Evolutionary conservation across 2,113 vertebrate species (phyloP), one percentile per base, ranked within the genome.

Genomic region (Telmatochromis sp.): DNA sequence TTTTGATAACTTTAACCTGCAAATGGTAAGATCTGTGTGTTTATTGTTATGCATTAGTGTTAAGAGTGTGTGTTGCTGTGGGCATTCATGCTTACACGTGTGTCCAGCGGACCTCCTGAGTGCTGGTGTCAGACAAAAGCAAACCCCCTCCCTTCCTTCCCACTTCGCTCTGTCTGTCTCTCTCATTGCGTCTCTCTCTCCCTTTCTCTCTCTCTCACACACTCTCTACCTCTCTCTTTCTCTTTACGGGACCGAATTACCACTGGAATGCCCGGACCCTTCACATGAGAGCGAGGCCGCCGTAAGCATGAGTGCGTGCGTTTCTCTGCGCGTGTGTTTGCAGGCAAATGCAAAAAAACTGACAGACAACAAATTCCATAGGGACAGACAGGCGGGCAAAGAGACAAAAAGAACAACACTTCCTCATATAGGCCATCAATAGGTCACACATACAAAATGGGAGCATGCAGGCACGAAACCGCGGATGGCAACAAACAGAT

Each of bases 181-280:
- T 87, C 84, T 92, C 92, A 79, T 88, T 83, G 85, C 88, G 58
- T 80, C 92, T 83, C 91, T 91, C 85, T 63, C 87, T 81, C 90
- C 7, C 63, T 17, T 47, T 42, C 82, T 73, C 78, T 80, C 89
- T 81, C 58, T 47, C 63, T 51, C 79, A 11, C 89, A 60, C 60
- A 37, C 47, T 53, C 81, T 37, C 68, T 55, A 45, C 53, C 50
- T 57, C 83, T 82, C 80, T 75, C 89, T 71, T 45, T 84, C 78
- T 87, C 86, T 92, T 98, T 98, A 98, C 96, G 96, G 84, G 96
- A 97, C 97, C 97, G 98, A 99, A 98, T 98, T 98, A 98, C 97
- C 91, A 81, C 96, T 94, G 97, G 95, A 98, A 97, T 96, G 95
- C 95, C 94, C 95, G 96, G 96, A 96, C 96, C 97, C 96, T 97